These are phyloP conservation scores for Heliconius melpomene DNA, from an alignment of 1,140 invertebrate genomes.

Conservation along the genomic window DNA sequence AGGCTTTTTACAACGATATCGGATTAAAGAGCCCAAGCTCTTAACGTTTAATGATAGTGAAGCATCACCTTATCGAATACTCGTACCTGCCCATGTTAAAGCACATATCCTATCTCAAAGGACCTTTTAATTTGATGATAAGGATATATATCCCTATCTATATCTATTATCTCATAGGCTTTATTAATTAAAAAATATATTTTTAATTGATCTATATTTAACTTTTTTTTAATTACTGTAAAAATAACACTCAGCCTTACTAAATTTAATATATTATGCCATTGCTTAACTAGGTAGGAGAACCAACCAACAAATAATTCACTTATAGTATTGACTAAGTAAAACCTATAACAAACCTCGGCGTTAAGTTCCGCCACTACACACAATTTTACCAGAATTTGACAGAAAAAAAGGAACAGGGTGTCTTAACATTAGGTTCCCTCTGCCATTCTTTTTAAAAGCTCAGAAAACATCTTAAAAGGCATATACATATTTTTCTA, in stretches of 20 bases:
- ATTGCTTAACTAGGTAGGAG: too few species aligned
- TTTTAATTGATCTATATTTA: background rate
- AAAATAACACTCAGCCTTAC: too few species aligned
- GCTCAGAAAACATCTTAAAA: background rate
- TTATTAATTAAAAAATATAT: background rate
- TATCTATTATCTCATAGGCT: background rate
- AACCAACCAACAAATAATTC: background rate
- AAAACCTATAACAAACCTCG: too few species aligned
- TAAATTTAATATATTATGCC: too few species aligned
- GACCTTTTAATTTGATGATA: slow-evolving; percentile 15
- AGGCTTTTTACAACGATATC: slow-evolving; percentile 14
- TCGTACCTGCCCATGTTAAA: slow-evolving; percentile 21
- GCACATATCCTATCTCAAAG: slow-evolving; percentile 26
- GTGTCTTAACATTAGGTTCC: too few species aligned
- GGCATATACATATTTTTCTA: background rate
- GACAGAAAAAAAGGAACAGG: too few species aligned
- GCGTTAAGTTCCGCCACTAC: too few species aligned
- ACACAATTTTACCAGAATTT: too few species aligned
- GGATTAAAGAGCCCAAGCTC: slow-evolving; percentile 14
- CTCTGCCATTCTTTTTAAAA: too few species aligned
- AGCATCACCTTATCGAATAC: slow-evolving; percentile 22
- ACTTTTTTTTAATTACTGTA: too few species aligned
- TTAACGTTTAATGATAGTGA: slow-evolving; percentile 28
- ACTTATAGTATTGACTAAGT: background rate
- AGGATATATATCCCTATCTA: slow-evolving; percentile 7